Conservation (phyloP, 2,797 vertebrate species). For the Amblyopsis hoosieri region DNA sequence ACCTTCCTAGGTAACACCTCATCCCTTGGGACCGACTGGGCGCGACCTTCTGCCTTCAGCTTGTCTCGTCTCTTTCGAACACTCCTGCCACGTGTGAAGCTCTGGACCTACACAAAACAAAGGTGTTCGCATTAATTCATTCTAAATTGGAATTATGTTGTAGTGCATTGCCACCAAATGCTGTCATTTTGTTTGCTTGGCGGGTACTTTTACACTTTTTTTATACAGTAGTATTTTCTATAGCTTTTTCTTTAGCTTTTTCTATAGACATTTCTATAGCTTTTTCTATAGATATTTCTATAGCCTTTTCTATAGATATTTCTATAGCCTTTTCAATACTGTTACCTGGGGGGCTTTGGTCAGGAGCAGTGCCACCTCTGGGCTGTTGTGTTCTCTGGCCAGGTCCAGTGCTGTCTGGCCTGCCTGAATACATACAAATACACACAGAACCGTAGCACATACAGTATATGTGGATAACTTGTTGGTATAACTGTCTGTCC, state of each 20-base stretch:
- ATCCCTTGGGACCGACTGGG: constrained; percentile 93
- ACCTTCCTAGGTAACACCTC: constrained; percentile 91
- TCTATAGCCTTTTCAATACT: neutral
- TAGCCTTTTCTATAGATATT: too few relatives aligned
- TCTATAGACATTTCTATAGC: too few relatives aligned
- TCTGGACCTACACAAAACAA: constrained; percentile 79
- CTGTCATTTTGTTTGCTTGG: neutral
- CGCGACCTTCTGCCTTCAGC: constrained; percentile 90
- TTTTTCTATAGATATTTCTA: too few relatives aligned
- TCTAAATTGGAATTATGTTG: neutral
- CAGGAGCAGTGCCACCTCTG: constrained; percentile 91
- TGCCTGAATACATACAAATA: constrained; percentile 70
- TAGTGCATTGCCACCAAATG: neutral
- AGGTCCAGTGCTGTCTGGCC: constrained; percentile 90
- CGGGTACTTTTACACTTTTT: neutral
- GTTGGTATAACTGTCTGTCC: too few relatives aligned
- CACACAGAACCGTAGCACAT: neutral
- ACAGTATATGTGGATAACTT: neutral
- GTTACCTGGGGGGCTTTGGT: constrained; percentile 93
- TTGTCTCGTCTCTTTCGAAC: constrained; percentile 93
- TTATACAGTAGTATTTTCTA: too few relatives aligned
- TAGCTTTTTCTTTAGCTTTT: too few relatives aligned
- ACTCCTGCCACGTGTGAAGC: constrained; percentile 90
- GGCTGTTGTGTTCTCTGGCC: constrained; percentile 90
- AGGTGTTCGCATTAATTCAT: neutral